Evolutionary conservation across 2,113 vertebrate species (phyloP), one percentile per base, ranked within the genome.

Genomic region (Capreolus pygargus): DNA sequence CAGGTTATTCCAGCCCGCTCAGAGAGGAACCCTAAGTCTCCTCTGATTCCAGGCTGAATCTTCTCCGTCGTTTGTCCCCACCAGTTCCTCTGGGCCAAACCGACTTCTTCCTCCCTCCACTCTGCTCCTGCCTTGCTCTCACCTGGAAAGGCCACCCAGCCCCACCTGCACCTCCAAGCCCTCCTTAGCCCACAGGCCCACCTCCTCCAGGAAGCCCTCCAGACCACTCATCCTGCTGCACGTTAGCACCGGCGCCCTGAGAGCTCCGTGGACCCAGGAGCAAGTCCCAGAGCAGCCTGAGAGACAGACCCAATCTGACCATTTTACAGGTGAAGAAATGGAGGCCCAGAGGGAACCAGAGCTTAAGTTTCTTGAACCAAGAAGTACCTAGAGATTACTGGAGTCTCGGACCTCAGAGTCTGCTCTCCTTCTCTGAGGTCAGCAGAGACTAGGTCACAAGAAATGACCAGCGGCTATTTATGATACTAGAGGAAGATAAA

Each of bases 21-120:
- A 30, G 33, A 54, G 47, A 15, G 8, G 14, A n/a, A 4, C 1
- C 58, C n/a, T 17, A 0, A 52, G 28, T 25, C 78, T 39, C 16
- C 78, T 39, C 16, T 12, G 28, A 21, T 0, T 27, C 33, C 17
- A 11, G 47, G 36, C 60, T 6, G 30, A 9, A 13, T 8, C 81
- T 19, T 10, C 19, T 50, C 36, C 30, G 33, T 8, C 0, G 0
- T 21, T 52, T 10, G 6, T 21, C 23, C 23, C 60, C 2, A 0
- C 47, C 54, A 23, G 81, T 25, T 39, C 47, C 33, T 30, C 54
- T 7, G 33, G 45, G 47, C 67, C 10, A 19, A 15, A 4, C 33
- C 4, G 10, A 36, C 76, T 45, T 15, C 1, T 45, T 15, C 1
- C 43, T 43, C 50, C 19, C 70, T 50, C 23, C 28, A 19, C 70